Evolutionary conservation across 2,113 vertebrate genomes (phyloP), one percentile per base, ranked within the genome.

Genomic region (Parus major): DNA sequence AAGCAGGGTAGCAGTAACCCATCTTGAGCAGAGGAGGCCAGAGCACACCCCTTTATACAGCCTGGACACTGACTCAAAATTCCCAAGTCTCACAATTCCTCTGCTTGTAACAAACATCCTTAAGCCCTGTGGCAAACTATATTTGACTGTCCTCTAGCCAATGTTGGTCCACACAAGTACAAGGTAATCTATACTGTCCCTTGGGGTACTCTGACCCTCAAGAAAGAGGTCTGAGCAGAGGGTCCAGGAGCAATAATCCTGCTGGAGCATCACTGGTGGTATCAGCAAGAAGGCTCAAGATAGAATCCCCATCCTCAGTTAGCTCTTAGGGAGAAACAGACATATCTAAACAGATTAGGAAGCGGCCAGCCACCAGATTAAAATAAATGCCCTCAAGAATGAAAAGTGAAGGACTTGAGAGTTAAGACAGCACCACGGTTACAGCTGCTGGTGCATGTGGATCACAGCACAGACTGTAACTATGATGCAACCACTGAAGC

Each of bases 291-390:
- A n/a, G 15, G 25, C 20, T 42, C 3, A 8, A 28, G 64, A 73
- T 11, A 88, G 24, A 70, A 63, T 2, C 39, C 60, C 36, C 35
- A 47, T 11, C 57, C 39, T 73, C 33, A n/a, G 36, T 16, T n/a
- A 81, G 53, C 50, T 91, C 76, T 91, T 22, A 86, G 75, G 64
- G 79, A 79, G 39, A 88, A 78, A 47, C 11, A 63, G 27, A 66
- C 17, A 29, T 53, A 35, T 39, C 15, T 13, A 70, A 86, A 73
- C 41, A 56, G 44, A 60, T 79, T 24, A n/a, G 24, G 27, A 81
- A 87, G 44, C 9, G 16, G 39, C 7, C 42, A 77, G 83, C 21
- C 68, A 91, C 20, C 41, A 42, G 35, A 71, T 47, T 29, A 44
- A 52, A 83, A 78, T 21, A 10, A 88, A 61, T 15, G 36, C 7